A percentile compares a stretch with the other conserved stretches of the same genome.
Evolutionary conservation across 1,140 invertebrate species (phyloP).

Genomic region (Euwallacea similis): DNA sequence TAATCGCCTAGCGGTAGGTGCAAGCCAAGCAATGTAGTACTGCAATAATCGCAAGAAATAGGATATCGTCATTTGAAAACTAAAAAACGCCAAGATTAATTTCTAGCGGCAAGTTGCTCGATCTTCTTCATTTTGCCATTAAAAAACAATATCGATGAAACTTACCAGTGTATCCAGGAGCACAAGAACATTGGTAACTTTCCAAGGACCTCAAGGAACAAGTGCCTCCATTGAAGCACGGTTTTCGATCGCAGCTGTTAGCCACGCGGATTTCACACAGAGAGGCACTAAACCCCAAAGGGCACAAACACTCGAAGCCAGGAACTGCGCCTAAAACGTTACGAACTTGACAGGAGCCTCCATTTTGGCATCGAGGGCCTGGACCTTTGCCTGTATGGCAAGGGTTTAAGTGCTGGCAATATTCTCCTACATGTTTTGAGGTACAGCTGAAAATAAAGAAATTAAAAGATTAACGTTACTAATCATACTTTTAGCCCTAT

Average conservation of each 20-base stretch:
- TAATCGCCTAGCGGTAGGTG: too few relatives aligned
- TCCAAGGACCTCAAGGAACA: conserved; percentile 77
- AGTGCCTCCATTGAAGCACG: conserved; percentile 83
- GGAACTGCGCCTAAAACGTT: conserved; percentile 67
- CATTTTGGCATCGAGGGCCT: conserved; percentile 84
- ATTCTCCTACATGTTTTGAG: conserved; percentile 87
- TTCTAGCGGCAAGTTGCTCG: too few relatives aligned
- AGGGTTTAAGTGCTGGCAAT: conserved; percentile 90
- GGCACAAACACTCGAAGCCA: conserved; percentile 83
- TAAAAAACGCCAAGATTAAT: too few relatives aligned
- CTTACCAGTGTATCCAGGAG: conserved; percentile 82
- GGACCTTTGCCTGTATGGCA: conserved; percentile 77
- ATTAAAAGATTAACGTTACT: conserved; percentile 48
- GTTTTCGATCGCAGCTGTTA: conserved; percentile 87
- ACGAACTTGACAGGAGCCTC: conserved; percentile 83
- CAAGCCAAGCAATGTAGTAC: too few relatives aligned
- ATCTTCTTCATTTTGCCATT: too few relatives aligned
- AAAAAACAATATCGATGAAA: conserved; percentile 14
- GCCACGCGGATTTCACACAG: conserved; percentile 89
- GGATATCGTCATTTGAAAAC: too few relatives aligned
- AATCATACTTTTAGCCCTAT: too few relatives aligned
- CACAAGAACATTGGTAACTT: conserved; percentile 81
- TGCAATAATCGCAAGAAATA: too few relatives aligned
- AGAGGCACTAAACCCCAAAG: conserved; percentile 87
- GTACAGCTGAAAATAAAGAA: conserved; percentile 78